Base-by-base conservation (phyloP, 1,140 invertebrate species). In the Drosophila varians region DNA sequence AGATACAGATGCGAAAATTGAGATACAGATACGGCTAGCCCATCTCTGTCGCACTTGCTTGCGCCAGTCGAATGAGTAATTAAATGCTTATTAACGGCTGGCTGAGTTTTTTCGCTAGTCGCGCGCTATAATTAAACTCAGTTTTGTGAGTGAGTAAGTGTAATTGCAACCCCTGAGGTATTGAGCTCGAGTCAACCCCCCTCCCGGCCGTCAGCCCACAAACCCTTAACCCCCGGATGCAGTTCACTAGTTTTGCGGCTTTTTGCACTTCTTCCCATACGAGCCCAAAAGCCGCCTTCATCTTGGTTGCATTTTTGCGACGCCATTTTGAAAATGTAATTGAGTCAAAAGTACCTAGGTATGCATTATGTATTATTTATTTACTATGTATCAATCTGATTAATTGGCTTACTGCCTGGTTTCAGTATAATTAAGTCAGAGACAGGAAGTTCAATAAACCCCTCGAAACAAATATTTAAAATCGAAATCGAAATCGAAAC, bases 81-180 rank as follows among this genome's bases (percentile, higher is more conserved):
- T 87, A 87, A 87, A 87, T 87, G 82, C 82, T 87, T 87, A 87
- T 87, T 87, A 87, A 87, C 82, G 82, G 83, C 86, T 83, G 61
- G 77, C 74, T 88, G 77, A 83, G 83, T 82, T 76, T 62, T 73
- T 86, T 86, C 75, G 80, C 83, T 86, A 84, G 79, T 66, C 64
- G 82, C 38, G 64, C 72, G 77, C 71, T 75, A 80, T 86, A 86
- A 86, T 86, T 86, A 80, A 87, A 76, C 80, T 86, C 80, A 86
- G 79, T 45, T n/a, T 51, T 53, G 31, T 72, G 70, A 74, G 69
- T 73, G 69, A 48, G 28, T 31, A 73, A 60, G 28, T 47, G 64
- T 56, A 71, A 73, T 54, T 72, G 56, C 70, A 65, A 57, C 70
- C 70, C 58, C 68, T 23, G 42, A 26, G 43, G 28, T 16, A 48